Conservation (phyloP, 2,888 invertebrate genomes). For the Meandrusa payeni region DNA sequence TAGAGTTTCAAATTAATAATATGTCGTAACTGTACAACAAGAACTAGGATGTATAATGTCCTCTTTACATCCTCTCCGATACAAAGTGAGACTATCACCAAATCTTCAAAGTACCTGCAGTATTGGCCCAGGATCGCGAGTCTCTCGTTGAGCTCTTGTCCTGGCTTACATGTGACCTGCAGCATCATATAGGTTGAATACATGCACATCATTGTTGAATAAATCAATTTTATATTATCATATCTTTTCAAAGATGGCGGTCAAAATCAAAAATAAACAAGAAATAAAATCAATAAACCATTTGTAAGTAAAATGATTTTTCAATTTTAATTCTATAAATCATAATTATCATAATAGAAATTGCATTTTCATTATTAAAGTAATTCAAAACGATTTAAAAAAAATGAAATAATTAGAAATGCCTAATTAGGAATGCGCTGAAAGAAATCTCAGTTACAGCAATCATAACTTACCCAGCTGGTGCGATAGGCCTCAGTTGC, state of each 20-base stretch:
- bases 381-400: no score
- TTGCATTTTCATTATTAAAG: no score
- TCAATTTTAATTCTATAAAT: no score
- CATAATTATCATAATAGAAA: no score
- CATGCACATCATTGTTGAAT: slow-evolving; percentile 42
- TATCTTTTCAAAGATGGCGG: no score
- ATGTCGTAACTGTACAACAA: neutral
- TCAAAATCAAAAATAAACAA: no score
- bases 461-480: slow-evolving; percentile 67
- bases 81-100: slow-evolving; percentile 32
- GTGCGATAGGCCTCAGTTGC: slow-evolving; percentile 69
- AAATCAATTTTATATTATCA: no score
- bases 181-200: slow-evolving; percentile 44
- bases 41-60: neutral
- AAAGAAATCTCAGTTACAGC: neutral
- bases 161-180: slow-evolving; percentile 73
- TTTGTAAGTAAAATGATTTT: no score
- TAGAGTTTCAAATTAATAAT: neutral
- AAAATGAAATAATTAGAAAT: no score
- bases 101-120: slow-evolving; percentile 61
- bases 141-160: slow-evolving; percentile 67
- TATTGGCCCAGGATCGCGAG: slow-evolving; percentile 60
- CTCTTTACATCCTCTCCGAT: slow-evolving; percentile 33
- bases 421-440: no score
- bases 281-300: no score